Evolutionary conservation across 2,797 vertebrate genomes (phyloP), one percentile per base, ranked within the genome.

Genomic region (Catharus ustulatus): DNA sequence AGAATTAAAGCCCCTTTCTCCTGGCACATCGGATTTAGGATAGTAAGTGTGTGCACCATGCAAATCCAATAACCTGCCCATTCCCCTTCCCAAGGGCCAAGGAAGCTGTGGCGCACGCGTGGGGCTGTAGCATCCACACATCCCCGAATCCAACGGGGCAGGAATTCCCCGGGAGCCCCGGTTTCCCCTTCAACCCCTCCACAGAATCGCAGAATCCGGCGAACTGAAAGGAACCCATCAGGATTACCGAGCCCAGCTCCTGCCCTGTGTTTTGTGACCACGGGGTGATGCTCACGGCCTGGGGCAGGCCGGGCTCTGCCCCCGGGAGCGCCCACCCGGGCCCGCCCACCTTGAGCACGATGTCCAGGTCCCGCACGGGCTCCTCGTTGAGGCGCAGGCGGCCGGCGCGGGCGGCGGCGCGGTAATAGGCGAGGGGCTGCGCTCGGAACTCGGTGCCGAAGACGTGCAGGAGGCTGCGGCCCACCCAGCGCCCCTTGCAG

Each of bases 401-500:
- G 18, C 99, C 99, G 8, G 98, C 98, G 58, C 95, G 97, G 43
- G 98, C 98, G 3, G 99, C 99, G n/a, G 93, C 97, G 23, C 98
- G 92, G 74, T 99, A 99, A 79, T 98, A 99, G 46, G 98, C 95
- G 17, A 99, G 49, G 2, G 99, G 98, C 87, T 99, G 98, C 0
- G 98, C 96, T 42, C 99, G 98, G 97, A 99, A 99, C 97, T 99
- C 99, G 13, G 95, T 97, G 87, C 96, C 93, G 96, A 99, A 99
- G 71, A 99, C 99, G 9, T 99, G 97, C 64, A 97, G 89, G 7
- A 99, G 98, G 79, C 95, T 99, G 96, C 97, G 98, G 51, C 99
- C 99, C 57, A 99, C 95, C 99, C 99, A 99, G 46, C 99, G 99
- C 16, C 99, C 99, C 96, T 99, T 99, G 93, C 99, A 99, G 96